A percentile compares a stretch with the other conserved stretches of the same genome.
Conservation (phyloP, 2,113 vertebrate genomes). For the Cairina moschata region DNA sequence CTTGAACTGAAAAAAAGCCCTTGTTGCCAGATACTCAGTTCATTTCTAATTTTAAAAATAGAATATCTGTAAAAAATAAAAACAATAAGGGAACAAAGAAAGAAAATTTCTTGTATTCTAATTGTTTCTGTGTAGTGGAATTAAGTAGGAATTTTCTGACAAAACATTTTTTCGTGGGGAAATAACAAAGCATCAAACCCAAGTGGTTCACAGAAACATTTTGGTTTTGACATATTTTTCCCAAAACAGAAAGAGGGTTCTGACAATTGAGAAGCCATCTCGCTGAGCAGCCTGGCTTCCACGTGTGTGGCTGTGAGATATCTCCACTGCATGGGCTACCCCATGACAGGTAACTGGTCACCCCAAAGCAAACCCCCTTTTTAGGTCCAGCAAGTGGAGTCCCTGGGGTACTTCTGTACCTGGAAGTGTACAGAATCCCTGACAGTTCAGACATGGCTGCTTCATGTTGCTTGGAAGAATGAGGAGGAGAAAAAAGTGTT, state of each 20-base stretch:
- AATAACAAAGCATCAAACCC: constrained; percentile 13
- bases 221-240: constrained; percentile 23
- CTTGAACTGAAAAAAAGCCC: not conserved
- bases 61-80: not conserved
- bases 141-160: constrained; percentile 25
- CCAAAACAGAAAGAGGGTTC: constrained; percentile 27
- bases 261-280: not conserved
- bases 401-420: not conserved
- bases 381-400: not conserved
- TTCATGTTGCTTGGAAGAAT: not conserved
- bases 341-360: not conserved
- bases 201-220: not conserved
- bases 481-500: not conserved
- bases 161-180: not conserved
- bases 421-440: not conserved
- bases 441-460: not conserved
- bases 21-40: not conserved
- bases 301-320: not conserved
- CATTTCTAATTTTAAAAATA: not conserved
- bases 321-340: not conserved
- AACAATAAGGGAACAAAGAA: not conserved
- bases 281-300: not conserved
- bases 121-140: not conserved
- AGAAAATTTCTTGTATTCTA: not conserved
- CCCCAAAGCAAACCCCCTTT: not conserved